phyloP scores from a whole-genome alignment of 2,797 vertebrate genomes.

The Enteromius argenteus region DNA sequence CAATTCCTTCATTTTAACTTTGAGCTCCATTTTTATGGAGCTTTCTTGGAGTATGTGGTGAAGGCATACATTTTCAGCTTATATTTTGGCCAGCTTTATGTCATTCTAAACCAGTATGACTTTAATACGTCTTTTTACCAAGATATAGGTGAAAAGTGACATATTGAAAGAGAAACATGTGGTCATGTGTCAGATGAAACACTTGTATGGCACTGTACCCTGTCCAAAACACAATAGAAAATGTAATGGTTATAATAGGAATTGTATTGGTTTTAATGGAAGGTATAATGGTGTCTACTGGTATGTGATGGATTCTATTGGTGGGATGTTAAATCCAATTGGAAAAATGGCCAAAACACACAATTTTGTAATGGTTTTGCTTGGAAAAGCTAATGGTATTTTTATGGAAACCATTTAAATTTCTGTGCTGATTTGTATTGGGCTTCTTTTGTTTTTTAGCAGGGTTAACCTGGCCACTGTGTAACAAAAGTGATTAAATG shows the following conservation, averaged over 20 bases:
- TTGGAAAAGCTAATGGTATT: too few species aligned
- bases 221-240: too few species aligned
- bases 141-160: background rate
- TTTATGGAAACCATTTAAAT: too few species aligned
- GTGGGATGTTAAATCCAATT: too few species aligned
- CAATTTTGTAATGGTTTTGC: too few species aligned
- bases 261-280: too few species aligned
- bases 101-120: background rate
- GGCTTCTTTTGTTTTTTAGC: too few species aligned
- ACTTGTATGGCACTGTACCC: background rate
- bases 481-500: background rate
- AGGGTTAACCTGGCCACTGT: background rate
- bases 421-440: too few species aligned
- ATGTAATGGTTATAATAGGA: too few species aligned
- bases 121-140: background rate
- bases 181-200: background rate
- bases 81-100: background rate
- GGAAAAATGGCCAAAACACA: too few species aligned
- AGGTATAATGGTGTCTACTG: too few species aligned
- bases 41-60: background rate
- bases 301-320: too few species aligned
- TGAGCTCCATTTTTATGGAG: background rate
- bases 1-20: background rate
- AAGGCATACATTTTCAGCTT: background rate
- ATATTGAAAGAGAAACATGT: background rate